Evolutionary conservation across 2,888 invertebrate genomes (phyloP).

Genomic region (Dicranocentrus wangi): DNA sequence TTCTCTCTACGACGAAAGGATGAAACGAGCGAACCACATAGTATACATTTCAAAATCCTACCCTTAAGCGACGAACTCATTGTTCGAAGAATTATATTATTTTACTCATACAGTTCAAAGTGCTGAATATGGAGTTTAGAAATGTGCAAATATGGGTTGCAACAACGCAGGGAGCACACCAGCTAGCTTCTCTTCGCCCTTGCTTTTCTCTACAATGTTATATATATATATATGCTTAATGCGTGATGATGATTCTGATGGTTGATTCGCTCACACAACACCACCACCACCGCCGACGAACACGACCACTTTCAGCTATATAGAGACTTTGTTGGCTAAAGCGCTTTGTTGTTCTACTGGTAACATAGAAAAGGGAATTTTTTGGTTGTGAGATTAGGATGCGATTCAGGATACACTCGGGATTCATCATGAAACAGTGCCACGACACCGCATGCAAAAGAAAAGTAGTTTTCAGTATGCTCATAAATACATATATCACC

Average conservation of each 20-base stretch:
- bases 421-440: neutral
- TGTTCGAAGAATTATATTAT: conserved; percentile 21
- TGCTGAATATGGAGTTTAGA: conserved; percentile 19
- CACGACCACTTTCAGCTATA: neutral
- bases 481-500: no score
- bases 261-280: neutral
- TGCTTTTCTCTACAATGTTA: conserved; percentile 6
- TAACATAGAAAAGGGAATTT: conserved; percentile 47
- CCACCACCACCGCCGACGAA: no score
- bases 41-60: neutral
- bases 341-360: conserved; percentile 20
- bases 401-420: no score
- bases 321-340: no score
- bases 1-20: no score
- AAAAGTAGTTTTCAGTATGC: no score
- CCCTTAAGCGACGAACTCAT: conserved; percentile 27
- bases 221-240: neutral
- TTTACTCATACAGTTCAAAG: conserved; percentile 20
- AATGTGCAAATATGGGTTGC: conserved; percentile 28
- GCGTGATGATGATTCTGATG: neutral
- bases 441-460: neutral
- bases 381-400: no score
- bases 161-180: no score
- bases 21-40: no score
- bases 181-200: neutral